phyloP scores from a whole-genome alignment of 1,140 invertebrate species.

The Aphelinus atriplicis region DNA sequence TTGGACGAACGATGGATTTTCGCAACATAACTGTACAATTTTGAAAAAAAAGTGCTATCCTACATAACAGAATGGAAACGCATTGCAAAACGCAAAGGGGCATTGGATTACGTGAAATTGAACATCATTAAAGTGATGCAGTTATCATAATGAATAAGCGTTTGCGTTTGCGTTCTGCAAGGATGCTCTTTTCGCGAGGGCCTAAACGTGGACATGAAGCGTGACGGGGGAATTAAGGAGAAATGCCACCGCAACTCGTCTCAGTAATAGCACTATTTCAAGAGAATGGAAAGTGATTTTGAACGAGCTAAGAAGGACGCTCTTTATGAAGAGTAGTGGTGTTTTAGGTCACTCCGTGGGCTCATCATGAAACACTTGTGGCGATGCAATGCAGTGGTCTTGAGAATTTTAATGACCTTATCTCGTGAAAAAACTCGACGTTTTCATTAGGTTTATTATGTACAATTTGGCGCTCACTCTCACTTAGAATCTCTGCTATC shows the following conservation, averaged over 20 bases:
- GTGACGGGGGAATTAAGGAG: conserved; percentile 7
- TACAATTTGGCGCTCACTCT: background rate
- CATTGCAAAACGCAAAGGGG: background rate
- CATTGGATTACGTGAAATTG: background rate
- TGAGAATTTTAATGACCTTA: conserved; percentile 16
- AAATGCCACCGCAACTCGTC: conserved; percentile 12
- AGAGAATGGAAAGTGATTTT: conserved; percentile 29
- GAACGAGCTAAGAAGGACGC: conserved; percentile 4
- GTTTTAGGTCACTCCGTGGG: background rate
- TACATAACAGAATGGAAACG: background rate
- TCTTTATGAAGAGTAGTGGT: too few species aligned
- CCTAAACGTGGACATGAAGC: background rate
- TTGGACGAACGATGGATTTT: too few species aligned
- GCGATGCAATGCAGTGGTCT: background rate
- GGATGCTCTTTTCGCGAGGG: background rate
- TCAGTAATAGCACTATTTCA: conserved; percentile 5
- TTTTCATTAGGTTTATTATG: conserved; percentile 6
- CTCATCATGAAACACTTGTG: background rate
- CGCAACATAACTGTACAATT: too few species aligned
- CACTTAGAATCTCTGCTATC: background rate
- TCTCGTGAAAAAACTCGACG: background rate
- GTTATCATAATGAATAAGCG: conserved; percentile 20
- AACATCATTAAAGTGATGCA: conserved; percentile 4
- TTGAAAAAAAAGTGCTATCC: too few species aligned
- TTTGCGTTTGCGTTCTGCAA: background rate